A percentile compares a stretch with the other conserved stretches of the same genome.
phyloP scores from a whole-genome alignment of 2,797 vertebrate genomes.

The Poliocrania exsul region DNA sequence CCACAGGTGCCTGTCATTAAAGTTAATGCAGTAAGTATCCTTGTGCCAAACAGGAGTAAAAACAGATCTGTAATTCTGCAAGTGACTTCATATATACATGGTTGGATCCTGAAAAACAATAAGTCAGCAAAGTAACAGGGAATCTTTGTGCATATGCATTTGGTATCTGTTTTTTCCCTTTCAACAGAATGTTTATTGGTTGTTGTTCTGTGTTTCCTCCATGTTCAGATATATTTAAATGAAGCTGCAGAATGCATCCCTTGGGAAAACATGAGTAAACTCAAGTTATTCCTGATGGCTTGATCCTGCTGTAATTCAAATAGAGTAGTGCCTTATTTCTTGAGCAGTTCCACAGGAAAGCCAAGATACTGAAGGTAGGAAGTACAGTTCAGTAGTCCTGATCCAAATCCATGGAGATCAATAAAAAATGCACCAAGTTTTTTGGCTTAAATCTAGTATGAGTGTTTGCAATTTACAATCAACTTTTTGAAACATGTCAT shows the following conservation, averaged over 20 bases:
- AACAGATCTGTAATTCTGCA: neutral
- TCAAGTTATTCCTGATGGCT: neutral
- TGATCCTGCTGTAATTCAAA: neutral
- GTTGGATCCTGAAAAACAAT: neutral
- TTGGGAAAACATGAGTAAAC: neutral
- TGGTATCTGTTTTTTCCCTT: neutral
- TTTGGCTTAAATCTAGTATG: neutral
- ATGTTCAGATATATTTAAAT: neutral
- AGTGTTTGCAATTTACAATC: neutral
- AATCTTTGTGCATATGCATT: neutral
- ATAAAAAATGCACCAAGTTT: neutral
- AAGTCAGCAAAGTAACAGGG: neutral
- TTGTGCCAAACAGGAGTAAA: neutral
- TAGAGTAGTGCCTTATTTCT: neutral
- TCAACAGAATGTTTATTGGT: neutral
- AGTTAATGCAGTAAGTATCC: neutral
- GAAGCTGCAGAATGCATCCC: neutral
- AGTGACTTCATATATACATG: neutral
- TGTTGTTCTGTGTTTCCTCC: neutral
- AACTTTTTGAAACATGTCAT: neutral
- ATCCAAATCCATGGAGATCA: neutral
- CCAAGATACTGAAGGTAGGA: neutral
- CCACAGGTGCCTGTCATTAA: neutral
- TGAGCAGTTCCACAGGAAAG: neutral
- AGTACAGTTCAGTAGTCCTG: neutral